Percentiles rank a stretch among this genome's conserved stretches.
Conservation (phyloP, 64 coral and sea anemone species). For the Montipora capricornis region DNA sequence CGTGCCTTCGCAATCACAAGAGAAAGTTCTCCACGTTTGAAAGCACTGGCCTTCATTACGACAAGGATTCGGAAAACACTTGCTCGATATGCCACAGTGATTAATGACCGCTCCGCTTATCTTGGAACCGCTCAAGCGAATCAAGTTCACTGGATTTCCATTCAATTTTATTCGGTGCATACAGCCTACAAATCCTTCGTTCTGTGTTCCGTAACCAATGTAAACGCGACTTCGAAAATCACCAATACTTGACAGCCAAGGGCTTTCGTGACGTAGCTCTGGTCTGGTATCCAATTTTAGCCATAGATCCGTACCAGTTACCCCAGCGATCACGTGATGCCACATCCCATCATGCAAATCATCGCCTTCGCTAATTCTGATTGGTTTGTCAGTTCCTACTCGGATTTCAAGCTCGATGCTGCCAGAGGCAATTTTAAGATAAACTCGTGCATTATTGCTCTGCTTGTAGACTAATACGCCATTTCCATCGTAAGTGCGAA, state of each 20-base stretch:
- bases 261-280: constrained; percentile 83
- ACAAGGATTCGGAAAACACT: constrained; percentile 89
- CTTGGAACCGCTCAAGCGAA: neutral
- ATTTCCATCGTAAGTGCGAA: constrained; percentile 78
- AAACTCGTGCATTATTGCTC: constrained; percentile 38
- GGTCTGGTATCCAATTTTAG: constrained; percentile 75
- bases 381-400: constrained; percentile 68
- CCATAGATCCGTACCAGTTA: constrained; percentile 71
- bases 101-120: constrained; percentile 27
- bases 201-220: constrained; percentile 71
- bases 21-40: constrained; percentile 67
- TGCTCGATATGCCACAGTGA: constrained; percentile 62
- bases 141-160: constrained; percentile 9
- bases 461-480: constrained; percentile 74
- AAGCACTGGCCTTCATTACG: constrained; percentile 57
- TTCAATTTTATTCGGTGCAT: constrained; percentile 70
- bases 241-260: constrained; percentile 60
- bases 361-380: constrained; percentile 73
- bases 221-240: constrained; percentile 64
- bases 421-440: constrained; percentile 54
- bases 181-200: constrained; percentile 82
- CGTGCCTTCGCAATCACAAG: constrained; percentile 76
- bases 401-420: constrained; percentile 66
- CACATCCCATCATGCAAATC: constrained; percentile 80
- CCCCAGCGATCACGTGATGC: constrained; percentile 82